Conservation (phyloP, 2,113 vertebrate species). For the Triplophysa tibetana region DNA sequence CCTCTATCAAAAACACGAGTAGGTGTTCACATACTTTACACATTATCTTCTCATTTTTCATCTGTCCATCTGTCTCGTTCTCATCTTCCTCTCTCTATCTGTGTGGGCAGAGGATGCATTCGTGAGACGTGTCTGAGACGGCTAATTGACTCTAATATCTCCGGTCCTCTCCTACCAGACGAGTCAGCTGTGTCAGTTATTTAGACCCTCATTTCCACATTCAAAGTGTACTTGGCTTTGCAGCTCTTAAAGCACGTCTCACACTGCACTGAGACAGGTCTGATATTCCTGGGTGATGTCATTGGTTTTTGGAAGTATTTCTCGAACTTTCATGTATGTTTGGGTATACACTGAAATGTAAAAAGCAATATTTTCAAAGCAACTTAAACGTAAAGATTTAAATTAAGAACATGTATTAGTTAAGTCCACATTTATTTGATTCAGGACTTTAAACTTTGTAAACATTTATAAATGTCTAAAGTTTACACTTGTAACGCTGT, state of each 20-base stretch:
- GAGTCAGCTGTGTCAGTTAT: conserved; percentile 22
- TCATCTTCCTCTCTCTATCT: neutral
- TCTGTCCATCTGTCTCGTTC: neutral
- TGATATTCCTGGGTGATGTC: neutral
- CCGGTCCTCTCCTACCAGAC: conserved; percentile 33
- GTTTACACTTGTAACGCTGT: no score
- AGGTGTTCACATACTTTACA: neutral
- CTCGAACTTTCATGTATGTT: no score
- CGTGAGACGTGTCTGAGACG: conserved; percentile 1
- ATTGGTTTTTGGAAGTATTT: neutral
- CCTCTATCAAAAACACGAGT: neutral
- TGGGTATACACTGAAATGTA: neutral
- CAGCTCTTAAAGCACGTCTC: conserved; percentile 23
- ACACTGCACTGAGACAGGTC: neutral
- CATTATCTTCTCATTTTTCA: neutral
- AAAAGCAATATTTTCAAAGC: no score
- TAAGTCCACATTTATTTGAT: no score
- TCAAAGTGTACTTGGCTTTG: conserved; percentile 22
- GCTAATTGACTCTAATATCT: conserved; percentile 43
- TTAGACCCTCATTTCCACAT: conserved; percentile 43
- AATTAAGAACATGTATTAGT: no score
- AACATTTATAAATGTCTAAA: no score
- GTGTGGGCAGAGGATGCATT: neutral
- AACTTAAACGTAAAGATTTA: no score
- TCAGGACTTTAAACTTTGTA: no score